Evolutionary conservation across 2,888 invertebrate genomes (phyloP), one percentile per base, ranked within the genome.

Genomic region (Ellobium chinense): DNA sequence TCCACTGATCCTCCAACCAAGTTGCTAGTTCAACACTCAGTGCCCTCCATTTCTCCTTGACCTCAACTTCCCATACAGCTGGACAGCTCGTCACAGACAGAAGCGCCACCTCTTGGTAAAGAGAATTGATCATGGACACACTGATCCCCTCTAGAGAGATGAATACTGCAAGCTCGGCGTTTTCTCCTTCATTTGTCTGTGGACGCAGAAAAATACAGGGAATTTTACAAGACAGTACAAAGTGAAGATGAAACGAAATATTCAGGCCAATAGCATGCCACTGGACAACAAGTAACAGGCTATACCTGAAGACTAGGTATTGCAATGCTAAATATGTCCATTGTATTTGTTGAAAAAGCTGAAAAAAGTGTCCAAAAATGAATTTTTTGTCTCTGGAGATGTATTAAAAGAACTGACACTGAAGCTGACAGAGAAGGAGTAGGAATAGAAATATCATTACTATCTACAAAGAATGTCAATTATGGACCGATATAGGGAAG

Each of bases 1-100:
- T 94, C 93, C 96, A 96, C 89, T 96, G 96, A 85, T 96, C 96
- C 91, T 97, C 97, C 68, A 97, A 94, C 97, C 97, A 97, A 0
- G 96, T 95, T 3, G 96, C 95, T 31, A 97, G 91, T 88, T 97
- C 97, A 39, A 96, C 93, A 0, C 96, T 95, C 2, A 97, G 92
- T 46, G 95, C 95, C 91, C 96, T 96, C 97, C 97, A 97, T 89
- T 95, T 95, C 86, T 95, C 95, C 27, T 96, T 96, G 0, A 96
- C 95, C 88, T 96, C 95, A 1, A 97, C 95, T 92, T 97, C 96
- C 97, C 97, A 97, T 81, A 95, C 94, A 0, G 97, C 95, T 0
- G 96, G 94, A 0, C 95, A 95, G 87, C 96, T 95, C 0, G 94
- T 94, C 29, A 96, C 87, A 84, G 95, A 95, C 0, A 95, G 91